Base-by-base conservation (phyloP, 2,888 invertebrate species). In the Chrysolina haemoptera region DNA sequence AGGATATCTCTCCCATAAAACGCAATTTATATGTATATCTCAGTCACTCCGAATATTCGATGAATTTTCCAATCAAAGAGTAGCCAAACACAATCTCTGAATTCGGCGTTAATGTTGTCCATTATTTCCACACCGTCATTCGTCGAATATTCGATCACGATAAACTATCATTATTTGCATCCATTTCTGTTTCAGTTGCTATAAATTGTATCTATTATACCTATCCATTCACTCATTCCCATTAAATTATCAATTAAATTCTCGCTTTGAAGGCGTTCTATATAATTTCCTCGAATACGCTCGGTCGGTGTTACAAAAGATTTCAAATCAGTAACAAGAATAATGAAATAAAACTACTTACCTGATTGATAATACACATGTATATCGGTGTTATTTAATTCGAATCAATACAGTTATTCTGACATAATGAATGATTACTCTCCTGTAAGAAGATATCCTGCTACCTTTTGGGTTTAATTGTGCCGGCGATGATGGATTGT, bases 361-460 rank as follows among this genome's bases (percentile, higher is more conserved):
- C 64, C 64, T 64, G 59, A 72, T 53, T 72, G 40, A 73, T 64
- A 50, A 73, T 73, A 68, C 73, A 68, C 55, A 46, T 73, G 73
- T 72, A 72, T 55, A 63, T 53, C 50, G 41, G 68, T 72, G 68
- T 68, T 59, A 64, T 73, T 64, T 53, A 59, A 64, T 48, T 68
- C 73, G 22, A 68, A 72, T 63, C 63, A 67, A 68, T 63, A 68
- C 65, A 67, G 62, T 20, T 71, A 18, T 48, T 53, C 35, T 46
- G 73, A 46, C 68, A 68, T 64, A 62, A 73, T 73, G 68, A 73
- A 64, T 68, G 68, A 73, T 73, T 68, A 55, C 27, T 12, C 41
- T 68, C 55, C 8, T 27, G 43, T 27, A 35, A 68, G 55, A 63
- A 50, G n/a, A 18, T 62, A 43, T 43, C 59, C 46, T 46, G 63